These are phyloP conservation scores for Atlantisia rogersi DNA, from an alignment of 2,113 vertebrate genomes.

Conservation along the genomic window DNA sequence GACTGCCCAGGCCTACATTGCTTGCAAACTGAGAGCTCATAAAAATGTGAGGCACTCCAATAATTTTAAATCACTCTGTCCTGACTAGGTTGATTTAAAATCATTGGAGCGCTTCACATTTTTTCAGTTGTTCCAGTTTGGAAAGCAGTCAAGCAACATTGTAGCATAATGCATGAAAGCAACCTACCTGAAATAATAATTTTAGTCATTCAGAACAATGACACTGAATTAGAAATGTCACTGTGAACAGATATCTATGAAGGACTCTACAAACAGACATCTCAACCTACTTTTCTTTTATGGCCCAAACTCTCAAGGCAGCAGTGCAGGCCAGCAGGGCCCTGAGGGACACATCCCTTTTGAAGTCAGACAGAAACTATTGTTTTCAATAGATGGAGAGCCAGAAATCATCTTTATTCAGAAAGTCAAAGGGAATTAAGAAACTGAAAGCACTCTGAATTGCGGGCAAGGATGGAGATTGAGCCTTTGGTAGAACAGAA, in stretches of 20 bases:
- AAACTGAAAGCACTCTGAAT: slow-evolving; percentile 27
- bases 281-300: slow-evolving; percentile 20
- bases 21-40: slow-evolving; percentile 14
- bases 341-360: neutral
- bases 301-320: neutral
- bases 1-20: neutral
- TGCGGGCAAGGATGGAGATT: neutral
- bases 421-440: slow-evolving; percentile 30
- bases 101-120: slow-evolving; percentile 32
- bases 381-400: slow-evolving; percentile 19
- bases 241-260: neutral
- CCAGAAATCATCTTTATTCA: slow-evolving; percentile 46
- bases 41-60: slow-evolving; percentile 39
- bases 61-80: slow-evolving; percentile 44
- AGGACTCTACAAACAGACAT: slow-evolving; percentile 16
- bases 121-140: slow-evolving; percentile 46
- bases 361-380: slow-evolving; percentile 41
- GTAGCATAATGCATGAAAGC: neutral
- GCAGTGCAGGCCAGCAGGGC: neutral
- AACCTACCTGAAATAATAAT: slow-evolving; percentile 37
- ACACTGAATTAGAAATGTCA: slow-evolving; percentile 4
- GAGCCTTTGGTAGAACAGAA: neutral
- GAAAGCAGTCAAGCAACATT: slow-evolving; percentile 22
- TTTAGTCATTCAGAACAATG: slow-evolving; percentile 2
- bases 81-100: slow-evolving; percentile 30